phyloP scores from a whole-genome alignment of 2,797 vertebrate species.

The Oreortyx pictus region DNA sequence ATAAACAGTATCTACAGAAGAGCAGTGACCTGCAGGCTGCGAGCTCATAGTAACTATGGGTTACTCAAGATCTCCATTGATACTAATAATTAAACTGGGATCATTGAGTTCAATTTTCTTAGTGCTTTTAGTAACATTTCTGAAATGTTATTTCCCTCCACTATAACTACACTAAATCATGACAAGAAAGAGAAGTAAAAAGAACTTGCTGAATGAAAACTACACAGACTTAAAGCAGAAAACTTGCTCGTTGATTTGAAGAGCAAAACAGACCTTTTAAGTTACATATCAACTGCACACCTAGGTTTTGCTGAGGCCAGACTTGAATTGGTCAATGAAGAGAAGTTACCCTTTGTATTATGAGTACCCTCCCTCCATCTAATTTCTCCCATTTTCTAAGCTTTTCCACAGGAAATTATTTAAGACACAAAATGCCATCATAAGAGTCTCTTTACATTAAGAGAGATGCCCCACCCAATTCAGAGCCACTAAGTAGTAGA shows the following conservation, averaged over 20 bases:
- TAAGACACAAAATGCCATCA: background rate
- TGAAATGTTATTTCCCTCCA: background rate
- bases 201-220: background rate
- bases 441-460: background rate
- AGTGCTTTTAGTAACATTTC: background rate
- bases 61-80: background rate
- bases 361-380: background rate
- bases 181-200: background rate
- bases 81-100: background rate
- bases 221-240: background rate
- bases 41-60: background rate
- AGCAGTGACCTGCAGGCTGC: background rate
- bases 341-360: background rate
- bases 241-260: background rate
- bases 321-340: background rate
- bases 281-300: background rate
- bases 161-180: background rate
- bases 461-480: background rate
- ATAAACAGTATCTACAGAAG: background rate
- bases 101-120: background rate
- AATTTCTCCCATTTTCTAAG: background rate
- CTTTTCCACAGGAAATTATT: background rate
- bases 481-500: background rate
- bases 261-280: background rate
- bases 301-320: background rate